Evolutionary conservation across 2,797 vertebrate genomes (phyloP).

Genomic region (Anolis apletophallus): DNA sequence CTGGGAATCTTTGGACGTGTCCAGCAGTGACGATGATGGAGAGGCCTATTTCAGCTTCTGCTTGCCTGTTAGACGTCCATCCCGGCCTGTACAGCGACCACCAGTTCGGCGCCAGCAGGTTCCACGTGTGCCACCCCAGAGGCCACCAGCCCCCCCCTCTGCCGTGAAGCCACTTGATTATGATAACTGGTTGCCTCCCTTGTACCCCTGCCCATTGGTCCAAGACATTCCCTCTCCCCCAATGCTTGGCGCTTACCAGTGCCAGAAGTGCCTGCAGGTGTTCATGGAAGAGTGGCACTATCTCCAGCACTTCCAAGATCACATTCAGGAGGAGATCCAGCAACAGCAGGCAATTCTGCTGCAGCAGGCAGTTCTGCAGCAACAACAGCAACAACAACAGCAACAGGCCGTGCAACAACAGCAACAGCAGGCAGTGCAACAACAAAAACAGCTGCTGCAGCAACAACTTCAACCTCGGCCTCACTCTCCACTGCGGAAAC

Average conservation of each 20-base stretch:
- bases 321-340: neutral
- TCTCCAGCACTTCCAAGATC: slow-evolving; percentile 37
- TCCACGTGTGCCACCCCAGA: neutral
- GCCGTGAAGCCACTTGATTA: neutral
- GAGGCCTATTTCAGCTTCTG: slow-evolving; percentile 12
- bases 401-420: no score
- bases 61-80: slow-evolving; percentile 12
- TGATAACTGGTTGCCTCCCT: slow-evolving; percentile 29
- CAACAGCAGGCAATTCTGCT: neutral
- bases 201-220: slow-evolving; percentile 33
- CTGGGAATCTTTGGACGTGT: slow-evolving; percentile 47
- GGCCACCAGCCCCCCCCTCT: neutral
- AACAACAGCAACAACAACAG: neutral
- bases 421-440: no score
- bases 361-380: no score
- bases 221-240: neutral
- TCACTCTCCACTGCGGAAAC: slow-evolving; percentile 1
- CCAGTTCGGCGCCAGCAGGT: neutral
- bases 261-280: slow-evolving; percentile 41
- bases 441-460: neutral
- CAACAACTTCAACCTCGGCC: rapidly evolving
- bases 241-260: neutral
- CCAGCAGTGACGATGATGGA: slow-evolving; percentile 70
- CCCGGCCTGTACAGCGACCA: neutral
- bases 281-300: slow-evolving; percentile 51